Base-by-base conservation (phyloP, 2,797 vertebrate species). In the Accipiter fasciatus region DNA sequence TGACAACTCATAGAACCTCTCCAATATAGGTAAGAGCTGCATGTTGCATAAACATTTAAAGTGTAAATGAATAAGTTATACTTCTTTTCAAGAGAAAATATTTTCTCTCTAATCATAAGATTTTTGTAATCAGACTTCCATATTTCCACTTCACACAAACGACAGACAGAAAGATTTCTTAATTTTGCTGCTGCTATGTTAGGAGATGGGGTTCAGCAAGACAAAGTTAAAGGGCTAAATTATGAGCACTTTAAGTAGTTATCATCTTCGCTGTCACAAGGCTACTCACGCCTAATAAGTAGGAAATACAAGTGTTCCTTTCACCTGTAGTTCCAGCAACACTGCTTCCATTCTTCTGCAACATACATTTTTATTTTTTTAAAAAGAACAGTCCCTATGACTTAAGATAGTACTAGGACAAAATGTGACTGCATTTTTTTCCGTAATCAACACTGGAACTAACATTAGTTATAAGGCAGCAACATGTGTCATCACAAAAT, bases 81-180 rank as follows among this genome's bases (percentile, higher is more conserved):
- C 11, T 84, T 54, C 66, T 87, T 92, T 93, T 71, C 42, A 82
- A 79, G 78, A 76, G 58, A 92, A 94, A 94, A 94, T 89, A 95
- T 94, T 96, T 96, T 78, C 81, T 94, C 70, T 94, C 58, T 64
- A 81, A 94, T 92, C 35, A 84, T 90, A 55, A 92, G 88, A 86
- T 66, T 90, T 90, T 83, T 84, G 87, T 50, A 89, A 37, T 39
- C 59, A 91, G 71, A 35, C 39, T 81, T 88, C 52, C 69, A 10
- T 46, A 54, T 79, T 94, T 61, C 54, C 39, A 57, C 31, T 66
- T 94, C 81, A 78, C 46, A 57, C 49, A 59, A 90, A 42, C 21
- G 37, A 69, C 40, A 80, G 76, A 47, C 29, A 69, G 52, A 86
- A 70, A 84, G 46, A 77, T 88, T 73, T 86, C 80, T 75, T 88